A percentile compares a stretch with the other conserved stretches of the same genome.
These are phyloP conservation scores for Ptychobarbus kaznakovi DNA, from an alignment of 2,797 vertebrate species.

Conservation along the genomic window DNA sequence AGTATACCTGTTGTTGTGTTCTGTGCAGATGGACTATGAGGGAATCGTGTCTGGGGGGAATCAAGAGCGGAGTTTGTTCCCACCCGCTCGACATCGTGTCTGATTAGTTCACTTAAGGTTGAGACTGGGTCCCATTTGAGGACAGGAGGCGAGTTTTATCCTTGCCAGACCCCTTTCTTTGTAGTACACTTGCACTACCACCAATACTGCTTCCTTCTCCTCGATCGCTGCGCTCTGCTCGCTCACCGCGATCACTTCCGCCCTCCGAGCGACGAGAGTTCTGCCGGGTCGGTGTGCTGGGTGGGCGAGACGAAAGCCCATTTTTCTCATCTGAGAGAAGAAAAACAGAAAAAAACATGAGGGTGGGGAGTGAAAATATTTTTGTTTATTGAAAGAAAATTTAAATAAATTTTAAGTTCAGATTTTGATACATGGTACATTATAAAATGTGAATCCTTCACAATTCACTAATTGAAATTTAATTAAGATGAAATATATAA, in stretches of 20 bases:
- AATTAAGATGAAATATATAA: neutral
- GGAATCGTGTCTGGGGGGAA: slow-evolving; percentile 20
- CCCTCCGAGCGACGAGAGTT: slow-evolving; percentile 85
- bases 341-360: neutral
- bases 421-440: neutral
- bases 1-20: slow-evolving; percentile 42
- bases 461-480: neutral
- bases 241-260: slow-evolving; percentile 76
- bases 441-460: neutral
- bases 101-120: slow-evolving; percentile 78
- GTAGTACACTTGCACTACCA: slow-evolving; percentile 66
- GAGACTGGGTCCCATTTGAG: slow-evolving; percentile 88
- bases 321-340: slow-evolving; percentile 87
- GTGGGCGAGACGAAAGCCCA: slow-evolving; percentile 79
- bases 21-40: slow-evolving; percentile 40
- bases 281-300: slow-evolving; percentile 84
- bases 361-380: neutral
- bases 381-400: neutral
- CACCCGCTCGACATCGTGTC: slow-evolving; percentile 36
- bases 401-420: neutral
- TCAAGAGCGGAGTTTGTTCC: slow-evolving; percentile 23
- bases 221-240: slow-evolving; percentile 63
- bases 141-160: slow-evolving; percentile 90
- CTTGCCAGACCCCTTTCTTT: slow-evolving; percentile 84
- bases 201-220: slow-evolving; percentile 62